phyloP scores from a whole-genome alignment of 2,797 vertebrate genomes.

The Hylomyscus alleni region DNA sequence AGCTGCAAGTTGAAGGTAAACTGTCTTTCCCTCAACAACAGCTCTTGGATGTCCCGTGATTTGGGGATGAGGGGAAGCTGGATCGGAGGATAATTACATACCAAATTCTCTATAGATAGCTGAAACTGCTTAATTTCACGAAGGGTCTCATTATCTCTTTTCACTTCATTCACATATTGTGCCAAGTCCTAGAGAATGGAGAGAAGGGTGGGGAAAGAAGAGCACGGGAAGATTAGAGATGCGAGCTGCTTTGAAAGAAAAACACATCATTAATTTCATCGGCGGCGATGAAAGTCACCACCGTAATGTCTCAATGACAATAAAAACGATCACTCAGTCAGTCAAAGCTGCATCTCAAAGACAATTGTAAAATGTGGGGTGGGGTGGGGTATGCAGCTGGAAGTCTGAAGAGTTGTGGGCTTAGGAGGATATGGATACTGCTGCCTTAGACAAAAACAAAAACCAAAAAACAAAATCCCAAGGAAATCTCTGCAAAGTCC shows the following conservation, averaged over 20 bases:
- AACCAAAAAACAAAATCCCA: not conserved
- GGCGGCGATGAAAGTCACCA: conserved; percentile 30
- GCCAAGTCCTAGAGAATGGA: conserved; percentile 95
- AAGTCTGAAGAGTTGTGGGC: not conserved
- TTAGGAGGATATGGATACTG: not conserved
- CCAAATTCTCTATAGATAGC: conserved; percentile 98
- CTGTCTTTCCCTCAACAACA: conserved; percentile 25
- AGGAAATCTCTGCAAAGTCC: not conserved
- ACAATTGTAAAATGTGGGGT: conserved; percentile 29
- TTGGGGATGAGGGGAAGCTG: not conserved
- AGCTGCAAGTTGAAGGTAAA: conserved; percentile 40
- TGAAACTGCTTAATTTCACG: conserved; percentile 98
- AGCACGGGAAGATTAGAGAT: conserved; percentile 28
- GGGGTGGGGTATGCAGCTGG: conserved; percentile 44
- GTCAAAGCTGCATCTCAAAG: conserved; percentile 51
- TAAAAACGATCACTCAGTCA: conserved; percentile 57
- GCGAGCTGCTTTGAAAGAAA: conserved; percentile 35
- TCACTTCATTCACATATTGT: conserved; percentile 99
- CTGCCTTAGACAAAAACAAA: not conserved
- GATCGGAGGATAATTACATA: conserved; percentile 85
- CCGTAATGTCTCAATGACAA: conserved; percentile 53
- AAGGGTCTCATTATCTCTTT: conserved; percentile 98
- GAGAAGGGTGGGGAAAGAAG: conserved; percentile 54
- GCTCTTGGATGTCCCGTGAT: not conserved
- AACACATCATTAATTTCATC: conserved; percentile 66